These are phyloP conservation scores for Oreotragus oreotragus DNA, from an alignment of 2,113 vertebrate genomes.

Conservation along the genomic window DNA sequence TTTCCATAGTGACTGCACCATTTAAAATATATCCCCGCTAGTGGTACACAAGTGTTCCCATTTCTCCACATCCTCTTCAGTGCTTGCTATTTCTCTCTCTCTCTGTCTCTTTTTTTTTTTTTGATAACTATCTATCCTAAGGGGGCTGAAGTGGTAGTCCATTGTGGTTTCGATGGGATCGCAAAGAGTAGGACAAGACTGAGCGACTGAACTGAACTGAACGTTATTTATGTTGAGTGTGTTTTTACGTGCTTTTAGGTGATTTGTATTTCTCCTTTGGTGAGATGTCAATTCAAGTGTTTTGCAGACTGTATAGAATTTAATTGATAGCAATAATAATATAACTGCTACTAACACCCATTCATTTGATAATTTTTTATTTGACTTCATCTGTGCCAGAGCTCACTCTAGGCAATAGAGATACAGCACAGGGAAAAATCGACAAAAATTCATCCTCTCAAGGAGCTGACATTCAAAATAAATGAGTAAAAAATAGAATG, in stretches of 20 bases:
- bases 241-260: neutral
- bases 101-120: neutral
- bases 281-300: neutral
- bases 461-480: neutral
- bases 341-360: neutral
- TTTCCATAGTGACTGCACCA: neutral
- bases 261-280: neutral
- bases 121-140: neutral
- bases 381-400: neutral
- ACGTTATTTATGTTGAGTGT: neutral
- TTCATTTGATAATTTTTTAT: neutral
- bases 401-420: neutral
- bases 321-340: neutral
- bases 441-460: neutral
- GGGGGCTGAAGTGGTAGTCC: neutral
- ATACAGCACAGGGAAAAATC: neutral
- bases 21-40: neutral
- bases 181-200: too few relatives aligned
- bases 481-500: neutral
- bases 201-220: neutral
- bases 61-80: neutral
- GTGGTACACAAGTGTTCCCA: neutral
- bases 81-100: neutral
- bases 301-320: neutral
- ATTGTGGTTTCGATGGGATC: neutral